Evolutionary conservation across 2,113 vertebrate genomes (phyloP).

Genomic region (Microcebus lehilahytsara): DNA sequence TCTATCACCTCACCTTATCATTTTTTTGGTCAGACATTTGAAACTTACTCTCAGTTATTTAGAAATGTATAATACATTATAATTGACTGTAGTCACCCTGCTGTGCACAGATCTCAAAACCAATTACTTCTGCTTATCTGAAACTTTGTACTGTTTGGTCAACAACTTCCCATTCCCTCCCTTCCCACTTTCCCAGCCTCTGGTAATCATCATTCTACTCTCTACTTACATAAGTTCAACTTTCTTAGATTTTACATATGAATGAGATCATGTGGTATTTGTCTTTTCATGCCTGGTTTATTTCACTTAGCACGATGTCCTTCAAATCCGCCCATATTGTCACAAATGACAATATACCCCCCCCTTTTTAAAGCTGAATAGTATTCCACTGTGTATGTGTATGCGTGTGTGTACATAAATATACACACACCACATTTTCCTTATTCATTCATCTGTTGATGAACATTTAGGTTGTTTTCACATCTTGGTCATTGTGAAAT

Average conservation of each 20-base stretch:
- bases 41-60: neutral
- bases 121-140: neutral
- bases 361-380: no score
- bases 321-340: neutral
- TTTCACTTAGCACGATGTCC: neutral
- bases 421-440: neutral
- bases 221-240: no score
- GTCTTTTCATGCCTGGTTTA: neutral
- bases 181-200: neutral
- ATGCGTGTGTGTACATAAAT: neutral
- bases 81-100: neutral
- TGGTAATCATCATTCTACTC: neutral
- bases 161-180: neutral
- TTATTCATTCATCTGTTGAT: neutral
- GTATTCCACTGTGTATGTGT: neutral
- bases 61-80: neutral
- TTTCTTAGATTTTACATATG: neutral
- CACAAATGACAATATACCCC: neutral
- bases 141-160: neutral
- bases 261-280: neutral
- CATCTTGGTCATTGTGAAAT: neutral
- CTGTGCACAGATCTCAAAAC: neutral
- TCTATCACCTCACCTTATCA: neutral
- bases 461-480: neutral
- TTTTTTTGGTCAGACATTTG: neutral